Conservation (phyloP, 2,888 invertebrate species). For the Lithodes maja region DNA sequence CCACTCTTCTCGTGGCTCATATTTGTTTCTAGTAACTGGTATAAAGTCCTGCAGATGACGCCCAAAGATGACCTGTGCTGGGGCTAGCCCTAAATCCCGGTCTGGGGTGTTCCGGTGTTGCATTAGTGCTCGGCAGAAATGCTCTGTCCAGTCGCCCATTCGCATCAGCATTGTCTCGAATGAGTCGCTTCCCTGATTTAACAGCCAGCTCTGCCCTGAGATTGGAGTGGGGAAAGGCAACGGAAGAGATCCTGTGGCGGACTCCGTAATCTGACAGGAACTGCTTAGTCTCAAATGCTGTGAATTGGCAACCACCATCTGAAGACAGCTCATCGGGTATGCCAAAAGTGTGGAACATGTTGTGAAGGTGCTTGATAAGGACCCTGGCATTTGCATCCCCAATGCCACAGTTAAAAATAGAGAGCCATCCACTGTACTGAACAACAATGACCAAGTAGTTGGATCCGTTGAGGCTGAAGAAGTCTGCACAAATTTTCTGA, state of each 20-base stretch:
- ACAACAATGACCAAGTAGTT: conserved; percentile 43
- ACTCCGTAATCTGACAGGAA: neutral
- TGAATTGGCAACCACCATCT: conserved; percentile 45
- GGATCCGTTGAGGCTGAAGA: neutral
- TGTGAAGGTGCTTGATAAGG: neutral
- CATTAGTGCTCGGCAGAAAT: neutral
- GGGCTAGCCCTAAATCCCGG: too few species aligned
- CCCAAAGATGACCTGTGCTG: neutral
- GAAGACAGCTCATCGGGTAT: conserved; percentile 36
- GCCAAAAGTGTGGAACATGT: neutral
- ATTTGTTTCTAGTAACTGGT: neutral
- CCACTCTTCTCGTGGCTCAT: neutral
- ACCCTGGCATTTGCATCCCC: conserved; percentile 8
- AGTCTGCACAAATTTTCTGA: conserved; percentile 31
- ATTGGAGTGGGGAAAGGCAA: neutral
- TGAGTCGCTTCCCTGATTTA: conserved; percentile 5
- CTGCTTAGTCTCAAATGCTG: neutral
- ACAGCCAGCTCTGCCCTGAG: neutral
- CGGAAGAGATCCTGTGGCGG: neutral
- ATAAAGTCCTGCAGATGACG: neutral
- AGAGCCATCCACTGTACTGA: neutral
- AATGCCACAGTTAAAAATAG: neutral
- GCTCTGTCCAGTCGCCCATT: conserved; percentile 8
- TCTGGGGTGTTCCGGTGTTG: conserved; percentile 14
- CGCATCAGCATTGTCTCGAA: neutral